Conservation (phyloP, 2,797 vertebrate species). For the Dendrocincla tyrannina region DNA sequence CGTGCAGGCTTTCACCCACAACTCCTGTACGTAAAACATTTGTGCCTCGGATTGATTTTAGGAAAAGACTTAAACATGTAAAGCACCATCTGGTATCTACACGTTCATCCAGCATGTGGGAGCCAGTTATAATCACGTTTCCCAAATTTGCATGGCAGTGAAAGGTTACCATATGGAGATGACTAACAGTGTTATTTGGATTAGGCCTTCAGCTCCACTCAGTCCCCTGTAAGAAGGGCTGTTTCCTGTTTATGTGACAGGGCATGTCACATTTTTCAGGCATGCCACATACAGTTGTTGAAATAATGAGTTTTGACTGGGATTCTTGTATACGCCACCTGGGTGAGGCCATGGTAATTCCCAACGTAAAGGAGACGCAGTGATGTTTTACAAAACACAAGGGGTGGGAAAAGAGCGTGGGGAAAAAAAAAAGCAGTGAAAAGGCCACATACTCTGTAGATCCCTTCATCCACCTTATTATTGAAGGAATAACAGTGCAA, state of each 20-base stretch:
- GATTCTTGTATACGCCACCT: neutral
- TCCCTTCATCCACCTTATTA: neutral
- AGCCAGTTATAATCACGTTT: neutral
- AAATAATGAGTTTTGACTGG: neutral
- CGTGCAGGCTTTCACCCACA: neutral
- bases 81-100: neutral
- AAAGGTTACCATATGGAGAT: neutral
- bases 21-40: neutral
- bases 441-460: neutral
- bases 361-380: neutral
- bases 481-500: neutral
- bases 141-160: neutral
- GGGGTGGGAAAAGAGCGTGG: neutral
- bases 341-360: neutral
- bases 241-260: slow-evolving; percentile 6
- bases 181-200: neutral
- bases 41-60: neutral
- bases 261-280: neutral
- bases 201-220: neutral
- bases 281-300: neutral
- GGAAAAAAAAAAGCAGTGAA: neutral
- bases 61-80: neutral
- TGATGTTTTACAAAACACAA: neutral
- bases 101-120: neutral
- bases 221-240: neutral